Evolutionary conservation across 1,140 invertebrate genomes (phyloP).

Genomic region (Drosophila burlai): DNA sequence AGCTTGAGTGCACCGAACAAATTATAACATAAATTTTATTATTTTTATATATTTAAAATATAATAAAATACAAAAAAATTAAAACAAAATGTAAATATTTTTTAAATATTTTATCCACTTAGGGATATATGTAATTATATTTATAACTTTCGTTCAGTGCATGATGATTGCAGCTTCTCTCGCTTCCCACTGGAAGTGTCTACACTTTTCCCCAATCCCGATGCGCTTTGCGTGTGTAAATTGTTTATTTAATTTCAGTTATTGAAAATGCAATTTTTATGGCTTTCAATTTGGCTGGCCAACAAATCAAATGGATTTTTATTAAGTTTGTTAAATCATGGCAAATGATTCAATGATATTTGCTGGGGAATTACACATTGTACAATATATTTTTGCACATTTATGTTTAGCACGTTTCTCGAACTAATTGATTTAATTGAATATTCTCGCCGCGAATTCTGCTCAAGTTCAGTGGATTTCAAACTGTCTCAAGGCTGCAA

Average conservation of each 20-base stretch:
- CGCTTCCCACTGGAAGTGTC: not conserved
- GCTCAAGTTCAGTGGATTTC: conserved; percentile 35
- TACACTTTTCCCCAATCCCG: not conserved
- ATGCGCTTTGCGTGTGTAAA: conserved; percentile 57
- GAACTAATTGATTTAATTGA: conserved; percentile 18
- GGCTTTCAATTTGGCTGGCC: conserved; percentile 40
- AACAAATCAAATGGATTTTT: conserved; percentile 42
- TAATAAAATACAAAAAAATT: not conserved
- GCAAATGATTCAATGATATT: conserved; percentile 29
- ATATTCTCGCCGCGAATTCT: conserved; percentile 34
- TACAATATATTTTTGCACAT: conserved; percentile 18
- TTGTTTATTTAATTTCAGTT: conserved; percentile 46
- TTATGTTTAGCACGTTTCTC: conserved; percentile 37
- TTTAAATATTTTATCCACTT: too few species aligned
- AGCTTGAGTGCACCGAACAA: conserved; percentile 21
- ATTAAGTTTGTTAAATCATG: conserved; percentile 47
- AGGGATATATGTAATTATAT: not conserved
- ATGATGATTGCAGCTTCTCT: conserved; percentile 22
- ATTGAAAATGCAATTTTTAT: conserved; percentile 54
- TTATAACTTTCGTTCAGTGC: not conserved
- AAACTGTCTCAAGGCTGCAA: conserved; percentile 60
- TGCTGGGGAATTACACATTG: not conserved
- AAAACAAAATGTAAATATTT: too few species aligned
- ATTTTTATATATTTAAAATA: not conserved
- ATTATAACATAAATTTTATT: not conserved